Conservation (phyloP, 2,113 vertebrate species). For the Platysternon megacephalum region DNA sequence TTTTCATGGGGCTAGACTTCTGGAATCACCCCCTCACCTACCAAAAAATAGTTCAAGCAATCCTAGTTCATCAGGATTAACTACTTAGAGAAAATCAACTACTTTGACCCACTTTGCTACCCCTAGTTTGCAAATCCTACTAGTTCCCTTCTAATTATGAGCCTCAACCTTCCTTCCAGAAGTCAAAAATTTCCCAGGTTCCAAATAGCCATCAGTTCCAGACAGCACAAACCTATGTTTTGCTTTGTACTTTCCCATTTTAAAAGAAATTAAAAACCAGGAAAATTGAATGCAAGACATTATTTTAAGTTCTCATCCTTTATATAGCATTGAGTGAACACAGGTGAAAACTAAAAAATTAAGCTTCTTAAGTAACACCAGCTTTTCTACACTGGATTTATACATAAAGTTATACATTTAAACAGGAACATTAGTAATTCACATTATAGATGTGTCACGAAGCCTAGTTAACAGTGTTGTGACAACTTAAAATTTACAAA, state of each 20-base stretch:
- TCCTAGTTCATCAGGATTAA: constrained; percentile 1
- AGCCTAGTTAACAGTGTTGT: background rate
- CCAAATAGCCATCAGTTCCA: background rate
- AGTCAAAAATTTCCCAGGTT: background rate
- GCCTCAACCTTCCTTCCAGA: background rate
- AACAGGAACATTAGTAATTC: background rate
- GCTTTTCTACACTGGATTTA: background rate
- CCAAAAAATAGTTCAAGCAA: constrained; percentile 28
- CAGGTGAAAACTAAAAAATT: background rate
- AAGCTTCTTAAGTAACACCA: background rate
- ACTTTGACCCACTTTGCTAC: background rate
- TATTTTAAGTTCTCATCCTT: background rate
- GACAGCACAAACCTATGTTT: background rate
- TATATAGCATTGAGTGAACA: background rate
- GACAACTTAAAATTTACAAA: background rate
- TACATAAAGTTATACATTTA: background rate
- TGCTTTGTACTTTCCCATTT: background rate
- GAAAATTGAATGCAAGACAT: background rate
- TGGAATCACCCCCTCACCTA: constrained; percentile 21
- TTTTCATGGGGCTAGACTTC: constrained; percentile 38
- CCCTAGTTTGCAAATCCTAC: background rate
- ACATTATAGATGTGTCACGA: background rate
- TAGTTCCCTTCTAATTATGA: background rate
- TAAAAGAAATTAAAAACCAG: background rate
- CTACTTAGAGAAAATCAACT: background rate